Evolutionary conservation across 2,888 invertebrate genomes (phyloP).

Genomic region (Drosophila macrospina): DNA sequence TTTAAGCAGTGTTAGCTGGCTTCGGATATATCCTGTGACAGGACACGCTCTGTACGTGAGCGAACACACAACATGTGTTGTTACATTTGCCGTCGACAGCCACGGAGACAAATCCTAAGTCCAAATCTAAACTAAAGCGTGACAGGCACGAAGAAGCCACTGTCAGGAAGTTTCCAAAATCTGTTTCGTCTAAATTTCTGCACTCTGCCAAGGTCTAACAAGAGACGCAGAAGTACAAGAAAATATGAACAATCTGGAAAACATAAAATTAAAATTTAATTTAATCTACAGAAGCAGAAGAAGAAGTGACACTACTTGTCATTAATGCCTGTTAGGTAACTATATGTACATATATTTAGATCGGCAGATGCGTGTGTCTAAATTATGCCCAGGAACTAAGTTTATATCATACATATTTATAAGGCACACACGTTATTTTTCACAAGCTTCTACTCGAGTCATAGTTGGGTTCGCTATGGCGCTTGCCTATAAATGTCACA

Average conservation of each 20-base stretch:
- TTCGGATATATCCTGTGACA: slow-evolving; percentile 67
- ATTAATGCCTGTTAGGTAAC: slow-evolving; percentile 4
- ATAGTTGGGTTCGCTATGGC: neutral
- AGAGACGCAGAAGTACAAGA: neutral
- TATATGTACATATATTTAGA: neutral
- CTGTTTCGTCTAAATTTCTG: slow-evolving; percentile 26
- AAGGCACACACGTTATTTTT: slow-evolving; percentile 5
- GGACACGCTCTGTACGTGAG: slow-evolving; percentile 72
- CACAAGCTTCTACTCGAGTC: neutral
- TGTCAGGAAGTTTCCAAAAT: slow-evolving; percentile 28
- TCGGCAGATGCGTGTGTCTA: slow-evolving; percentile 20
- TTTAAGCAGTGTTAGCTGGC: slow-evolving; percentile 41
- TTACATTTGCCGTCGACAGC: slow-evolving; percentile 45
- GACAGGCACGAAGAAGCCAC: slow-evolving; percentile 25
- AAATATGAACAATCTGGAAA: neutral
- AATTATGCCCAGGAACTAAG: slow-evolving; percentile 20
- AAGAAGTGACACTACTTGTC: neutral
- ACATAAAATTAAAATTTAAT: slow-evolving; percentile 10
- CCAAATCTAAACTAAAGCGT: slow-evolving; percentile 34
- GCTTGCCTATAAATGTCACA: slow-evolving; percentile 58
- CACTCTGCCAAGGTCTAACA: neutral
- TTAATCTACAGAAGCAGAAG: neutral
- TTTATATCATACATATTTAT: slow-evolving; percentile 43
- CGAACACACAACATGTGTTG: slow-evolving; percentile 55
- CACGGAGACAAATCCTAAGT: slow-evolving; percentile 29